Evolutionary conservation across 2,797 vertebrate genomes (phyloP).

Genomic region (Spea hammondii): DNA sequence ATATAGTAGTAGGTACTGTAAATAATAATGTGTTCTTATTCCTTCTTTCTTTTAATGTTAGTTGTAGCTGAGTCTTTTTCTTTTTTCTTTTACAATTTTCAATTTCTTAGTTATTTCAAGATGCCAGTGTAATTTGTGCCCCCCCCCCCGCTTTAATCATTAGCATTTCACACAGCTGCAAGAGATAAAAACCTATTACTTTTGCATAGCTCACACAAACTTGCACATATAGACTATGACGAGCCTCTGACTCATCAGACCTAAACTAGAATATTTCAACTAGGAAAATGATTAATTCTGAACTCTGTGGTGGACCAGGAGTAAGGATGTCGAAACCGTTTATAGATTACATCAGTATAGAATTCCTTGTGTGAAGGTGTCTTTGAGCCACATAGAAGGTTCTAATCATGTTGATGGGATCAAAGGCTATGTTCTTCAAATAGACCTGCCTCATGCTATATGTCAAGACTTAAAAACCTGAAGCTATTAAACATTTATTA

Average conservation of each 20-base stretch:
- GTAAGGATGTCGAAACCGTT: slow-evolving; percentile 25
- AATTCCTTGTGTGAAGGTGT: slow-evolving; percentile 19
- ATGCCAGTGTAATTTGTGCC: not conserved
- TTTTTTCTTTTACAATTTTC: not conserved
- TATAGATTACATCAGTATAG: slow-evolving; percentile 32
- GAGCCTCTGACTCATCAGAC: slow-evolving; percentile 44
- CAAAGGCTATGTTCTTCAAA: slow-evolving; percentile 17
- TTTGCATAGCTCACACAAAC: slow-evolving; percentile 37
- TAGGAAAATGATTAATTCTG: slow-evolving; percentile 47
- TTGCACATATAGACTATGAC: slow-evolving; percentile 31
- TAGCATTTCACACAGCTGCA: slow-evolving; percentile 45
- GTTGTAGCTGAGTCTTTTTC: not conserved
- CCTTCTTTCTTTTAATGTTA: not conserved
- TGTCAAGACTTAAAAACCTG: slow-evolving; percentile 12
- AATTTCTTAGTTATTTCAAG: not conserved
- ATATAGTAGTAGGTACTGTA: not conserved
- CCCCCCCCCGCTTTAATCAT: slow-evolving; percentile 24
- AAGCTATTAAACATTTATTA: slow-evolving; percentile 16
- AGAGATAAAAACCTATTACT: slow-evolving; percentile 37
- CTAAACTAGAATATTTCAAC: slow-evolving; percentile 35
- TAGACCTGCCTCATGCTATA: slow-evolving; percentile 5
- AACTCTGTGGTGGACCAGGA: slow-evolving; percentile 28
- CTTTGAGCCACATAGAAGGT: slow-evolving; percentile 8
- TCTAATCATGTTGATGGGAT: slow-evolving; percentile 1
- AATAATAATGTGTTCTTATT: not conserved